Conservation (phyloP, 2,113 vertebrate species). For the Cynoglossus semilaevis region DNA sequence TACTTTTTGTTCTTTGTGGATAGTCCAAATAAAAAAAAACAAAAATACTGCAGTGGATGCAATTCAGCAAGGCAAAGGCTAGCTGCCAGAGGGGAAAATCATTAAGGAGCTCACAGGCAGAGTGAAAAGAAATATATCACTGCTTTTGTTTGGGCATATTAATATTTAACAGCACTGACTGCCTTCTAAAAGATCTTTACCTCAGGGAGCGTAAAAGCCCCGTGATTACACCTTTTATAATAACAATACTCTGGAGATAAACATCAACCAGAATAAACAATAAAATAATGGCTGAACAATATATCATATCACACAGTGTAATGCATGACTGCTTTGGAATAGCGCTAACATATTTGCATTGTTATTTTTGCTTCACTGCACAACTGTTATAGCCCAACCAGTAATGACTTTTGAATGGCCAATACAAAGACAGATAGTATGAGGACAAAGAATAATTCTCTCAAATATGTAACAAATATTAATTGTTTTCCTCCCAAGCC, state of each 20-base stretch:
- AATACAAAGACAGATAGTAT: neutral
- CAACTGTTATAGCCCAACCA: neutral
- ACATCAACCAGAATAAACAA: neutral
- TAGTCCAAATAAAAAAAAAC: neutral
- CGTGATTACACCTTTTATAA: neutral
- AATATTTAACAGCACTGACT: constrained; percentile 5
- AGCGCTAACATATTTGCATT: neutral
- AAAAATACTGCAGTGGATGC: neutral
- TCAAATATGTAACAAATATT: neutral
- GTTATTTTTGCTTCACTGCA: neutral
- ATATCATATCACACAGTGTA: neutral
- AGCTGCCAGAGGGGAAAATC: neutral
- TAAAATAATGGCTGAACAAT: neutral
- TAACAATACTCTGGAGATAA: neutral
- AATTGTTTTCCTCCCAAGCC: too few relatives aligned
- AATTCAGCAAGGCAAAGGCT: neutral
- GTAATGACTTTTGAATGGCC: neutral
- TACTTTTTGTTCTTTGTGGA: neutral
- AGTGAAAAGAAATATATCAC: neutral
- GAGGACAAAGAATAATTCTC: neutral
- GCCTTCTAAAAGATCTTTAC: neutral
- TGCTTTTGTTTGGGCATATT: neutral
- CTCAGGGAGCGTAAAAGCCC: neutral
- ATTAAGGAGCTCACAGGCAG: neutral
- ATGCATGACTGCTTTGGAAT: neutral